phyloP scores from a whole-genome alignment of 2,888 invertebrate species.

The Acleris emargana region DNA sequence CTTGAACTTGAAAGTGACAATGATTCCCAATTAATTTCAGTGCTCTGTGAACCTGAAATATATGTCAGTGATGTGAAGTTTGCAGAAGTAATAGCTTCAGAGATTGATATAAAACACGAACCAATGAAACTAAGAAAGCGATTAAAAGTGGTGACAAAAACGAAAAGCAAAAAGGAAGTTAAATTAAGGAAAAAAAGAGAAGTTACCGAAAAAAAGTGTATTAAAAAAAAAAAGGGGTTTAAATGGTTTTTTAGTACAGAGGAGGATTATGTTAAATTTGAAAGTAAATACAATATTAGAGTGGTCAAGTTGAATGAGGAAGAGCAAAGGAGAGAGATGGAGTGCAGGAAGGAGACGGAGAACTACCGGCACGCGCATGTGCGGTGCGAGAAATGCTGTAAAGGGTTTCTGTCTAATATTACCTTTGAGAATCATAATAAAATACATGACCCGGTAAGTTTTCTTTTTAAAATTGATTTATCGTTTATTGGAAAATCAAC shows the following conservation, averaged over 20 bases:
- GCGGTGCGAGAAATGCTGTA: conserved; percentile 33
- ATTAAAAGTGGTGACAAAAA: conserved; percentile 3
- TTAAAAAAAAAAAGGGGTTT: conserved; percentile 25
- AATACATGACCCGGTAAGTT: conserved; percentile 32
- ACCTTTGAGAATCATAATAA: conserved; percentile 34
- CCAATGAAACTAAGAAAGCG: conserved; percentile 18
- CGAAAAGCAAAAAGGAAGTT: conserved; percentile 3
- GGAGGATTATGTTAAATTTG: conserved; percentile 38
- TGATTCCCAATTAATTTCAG: conserved; percentile 17
- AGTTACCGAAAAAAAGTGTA: not conserved
- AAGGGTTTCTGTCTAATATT: conserved; percentile 28
- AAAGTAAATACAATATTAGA: conserved; percentile 36
- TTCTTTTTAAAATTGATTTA: no score
- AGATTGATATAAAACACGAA: conserved; percentile 31
- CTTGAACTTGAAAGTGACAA: conserved; percentile 24
- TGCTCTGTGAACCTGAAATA: conserved; percentile 31
- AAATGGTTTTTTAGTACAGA: conserved; percentile 37
- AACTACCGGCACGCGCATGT: conserved; percentile 31
- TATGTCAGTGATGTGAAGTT: conserved; percentile 30
- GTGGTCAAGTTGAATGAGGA: conserved; percentile 37
- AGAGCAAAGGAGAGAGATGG: conserved; percentile 39
- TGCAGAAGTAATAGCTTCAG: conserved; percentile 18
- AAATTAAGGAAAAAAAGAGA: conserved; percentile 22
- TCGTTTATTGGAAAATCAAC: no score
- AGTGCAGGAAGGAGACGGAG: conserved; percentile 25